Percentiles rank a stretch among this genome's conserved stretches.
phyloP scores from a whole-genome alignment of 2,113 vertebrate species.

The Pterocles gutturalis region DNA sequence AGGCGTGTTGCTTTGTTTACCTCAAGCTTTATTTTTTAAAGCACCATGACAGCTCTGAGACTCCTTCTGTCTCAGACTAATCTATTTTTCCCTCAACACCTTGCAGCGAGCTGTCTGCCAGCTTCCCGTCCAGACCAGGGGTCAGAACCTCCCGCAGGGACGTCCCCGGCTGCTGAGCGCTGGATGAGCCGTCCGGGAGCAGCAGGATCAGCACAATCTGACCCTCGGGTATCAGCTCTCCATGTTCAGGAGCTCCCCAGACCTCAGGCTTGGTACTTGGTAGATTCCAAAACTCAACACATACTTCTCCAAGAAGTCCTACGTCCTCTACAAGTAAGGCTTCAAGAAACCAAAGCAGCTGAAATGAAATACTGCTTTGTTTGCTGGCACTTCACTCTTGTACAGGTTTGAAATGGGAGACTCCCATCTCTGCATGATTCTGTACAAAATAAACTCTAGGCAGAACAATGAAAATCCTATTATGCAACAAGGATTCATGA shows the following conservation, averaged over 20 bases:
- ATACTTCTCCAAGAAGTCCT: rapidly evolving
- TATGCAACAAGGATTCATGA: background rate
- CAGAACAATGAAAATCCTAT: background rate
- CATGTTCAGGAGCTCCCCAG: background rate
- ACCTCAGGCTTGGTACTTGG: rapidly evolving
- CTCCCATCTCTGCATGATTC: background rate
- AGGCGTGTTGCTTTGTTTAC: slow-evolving; percentile 46
- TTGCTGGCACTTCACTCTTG: background rate
- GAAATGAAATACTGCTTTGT: background rate
- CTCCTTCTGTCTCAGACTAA: background rate
- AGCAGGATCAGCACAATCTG: background rate
- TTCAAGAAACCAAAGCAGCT: background rate
- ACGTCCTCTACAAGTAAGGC: background rate
- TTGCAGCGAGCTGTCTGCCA: background rate
- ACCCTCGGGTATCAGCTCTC: background rate
- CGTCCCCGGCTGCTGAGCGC: background rate
- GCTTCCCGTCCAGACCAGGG: background rate
- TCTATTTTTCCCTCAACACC: slow-evolving; percentile 60
- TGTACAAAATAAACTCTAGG: background rate
- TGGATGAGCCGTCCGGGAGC: background rate
- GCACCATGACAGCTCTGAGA: slow-evolving; percentile 16
- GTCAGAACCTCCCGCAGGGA: background rate
- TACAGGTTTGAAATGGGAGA: background rate
- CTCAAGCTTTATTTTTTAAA: slow-evolving; percentile 46
- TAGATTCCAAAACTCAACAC: background rate